Percentiles rank a stretch among this genome's conserved stretches.
phyloP scores from a whole-genome alignment of 2,888 invertebrate species.

The Agapetus fuscipes region DNA sequence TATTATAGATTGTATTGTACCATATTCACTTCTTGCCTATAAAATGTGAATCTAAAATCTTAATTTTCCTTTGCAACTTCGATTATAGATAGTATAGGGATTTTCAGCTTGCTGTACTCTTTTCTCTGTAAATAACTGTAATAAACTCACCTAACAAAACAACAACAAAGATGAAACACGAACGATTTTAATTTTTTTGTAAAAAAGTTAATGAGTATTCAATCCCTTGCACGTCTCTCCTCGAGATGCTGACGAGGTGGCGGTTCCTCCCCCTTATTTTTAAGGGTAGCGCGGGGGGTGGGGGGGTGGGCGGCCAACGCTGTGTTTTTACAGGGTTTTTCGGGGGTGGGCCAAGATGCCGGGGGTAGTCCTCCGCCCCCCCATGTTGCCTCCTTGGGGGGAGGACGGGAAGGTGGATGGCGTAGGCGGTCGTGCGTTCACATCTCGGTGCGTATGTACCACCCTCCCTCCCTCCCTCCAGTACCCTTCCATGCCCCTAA shows the following conservation, averaged over 20 bases:
- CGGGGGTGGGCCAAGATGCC: slow-evolving; percentile 4
- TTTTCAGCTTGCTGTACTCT: too few relatives aligned
- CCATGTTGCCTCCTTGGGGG: slow-evolving; percentile 1
- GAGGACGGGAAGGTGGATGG: not conserved
- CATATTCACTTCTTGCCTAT: too few relatives aligned
- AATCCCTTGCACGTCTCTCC: slow-evolving; percentile 10
- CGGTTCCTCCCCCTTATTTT: slow-evolving; percentile 1
- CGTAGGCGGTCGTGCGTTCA: slow-evolving; percentile 18
- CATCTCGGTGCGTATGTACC: slow-evolving; percentile 18
- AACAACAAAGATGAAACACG: too few relatives aligned
- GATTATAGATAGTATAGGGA: too few relatives aligned
- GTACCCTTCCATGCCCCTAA: slow-evolving; percentile 1
- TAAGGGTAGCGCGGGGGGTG: not conserved
- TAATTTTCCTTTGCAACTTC: too few relatives aligned
- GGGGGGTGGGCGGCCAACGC: slow-evolving; percentile 15
- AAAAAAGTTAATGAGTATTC: slow-evolving; percentile 14
- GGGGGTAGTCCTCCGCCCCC: not conserved
- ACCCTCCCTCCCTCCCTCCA: not conserved
- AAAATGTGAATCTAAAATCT: too few relatives aligned
- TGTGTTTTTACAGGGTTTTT: slow-evolving; percentile 22
- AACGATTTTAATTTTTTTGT: too few relatives aligned
- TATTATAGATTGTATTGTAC: too few relatives aligned
- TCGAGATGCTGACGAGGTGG: slow-evolving; percentile 10
- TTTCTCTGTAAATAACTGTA: too few relatives aligned
- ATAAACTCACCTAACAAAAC: too few relatives aligned